phyloP scores from a whole-genome alignment of 2,888 invertebrate genomes.

The Actias luna region DNA sequence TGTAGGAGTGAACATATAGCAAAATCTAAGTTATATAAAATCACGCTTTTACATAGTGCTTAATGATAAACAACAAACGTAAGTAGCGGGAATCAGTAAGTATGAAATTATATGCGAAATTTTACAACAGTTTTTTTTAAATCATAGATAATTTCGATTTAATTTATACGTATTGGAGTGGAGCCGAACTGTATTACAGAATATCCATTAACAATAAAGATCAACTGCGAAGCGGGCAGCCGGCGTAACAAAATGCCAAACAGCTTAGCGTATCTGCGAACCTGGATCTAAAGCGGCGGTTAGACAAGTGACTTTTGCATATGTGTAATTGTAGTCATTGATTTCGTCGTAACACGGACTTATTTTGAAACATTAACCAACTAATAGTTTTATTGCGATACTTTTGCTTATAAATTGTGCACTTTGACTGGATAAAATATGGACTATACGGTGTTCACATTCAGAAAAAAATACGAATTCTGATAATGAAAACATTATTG shows the following conservation, averaged over 20 bases:
- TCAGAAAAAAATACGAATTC: no score
- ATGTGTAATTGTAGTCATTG: conserved; percentile 18
- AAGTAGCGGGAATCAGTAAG: no score
- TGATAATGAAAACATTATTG: no score
- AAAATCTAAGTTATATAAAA: no score
- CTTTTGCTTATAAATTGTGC: not conserved
- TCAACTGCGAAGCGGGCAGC: conserved; percentile 14
- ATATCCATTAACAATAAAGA: conserved; percentile 18
- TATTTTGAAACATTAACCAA: not conserved
- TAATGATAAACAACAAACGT: no score
- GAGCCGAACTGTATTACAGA: conserved; percentile 11
- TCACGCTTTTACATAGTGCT: no score
- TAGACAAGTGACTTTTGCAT: conserved; percentile 41
- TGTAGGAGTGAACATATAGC: no score
- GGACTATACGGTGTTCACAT: not conserved
- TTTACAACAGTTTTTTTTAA: not conserved
- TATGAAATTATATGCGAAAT: no score
- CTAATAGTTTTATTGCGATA: not conserved
- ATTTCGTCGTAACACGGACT: not conserved
- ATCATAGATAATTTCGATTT: not conserved
- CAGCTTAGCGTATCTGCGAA: conserved; percentile 64
- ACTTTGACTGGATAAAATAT: not conserved
- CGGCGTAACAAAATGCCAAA: conserved; percentile 59
- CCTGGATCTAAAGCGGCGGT: conserved; percentile 55
- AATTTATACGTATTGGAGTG: not conserved